Base-by-base conservation (phyloP, 2,888 invertebrate species). In the Hyposoter didymator region DNA sequence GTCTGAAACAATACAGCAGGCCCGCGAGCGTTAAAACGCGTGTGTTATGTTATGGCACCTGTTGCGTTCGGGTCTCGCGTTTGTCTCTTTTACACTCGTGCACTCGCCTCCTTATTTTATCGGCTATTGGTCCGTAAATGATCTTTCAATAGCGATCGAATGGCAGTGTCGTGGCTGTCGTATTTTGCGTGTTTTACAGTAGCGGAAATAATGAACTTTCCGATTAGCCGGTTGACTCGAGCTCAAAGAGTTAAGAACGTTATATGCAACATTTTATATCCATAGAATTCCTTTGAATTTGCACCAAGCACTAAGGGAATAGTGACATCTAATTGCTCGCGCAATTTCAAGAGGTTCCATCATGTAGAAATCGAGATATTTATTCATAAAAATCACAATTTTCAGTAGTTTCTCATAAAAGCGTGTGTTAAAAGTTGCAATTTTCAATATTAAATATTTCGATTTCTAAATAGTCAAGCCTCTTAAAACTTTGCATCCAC, bases 1-100 rank as follows among this genome's bases (percentile, higher is more conserved):
- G 94, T 98, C 98, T 98, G 94, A 12, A 94, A 94, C 87, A 82
- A 87, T 78, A 82, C 72, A 69, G 52, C 49, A 74, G 64, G 82
- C 59, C 49, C 52, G 73, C 39, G 74, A 64, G 45, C 66, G 45
- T 74, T 74, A 81, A 74, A 78, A 75, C 69, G 45, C 64, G 55
- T 81, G 28, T 69, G 67, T 81, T 43, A 19, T 35, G 39, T 19
- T 7, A 39, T 66, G n/a, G 10, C 66, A 66, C 66, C 66, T 66
- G 66, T 66, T 66, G 66, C 66, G 19, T 39, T 66, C 66, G 17
- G 39, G 45, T 28, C 67, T 22, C 52, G 52, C 55, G 35, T 73
- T 73, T 73, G 55, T 73, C 55, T 55, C 73, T 35, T 39, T 52
- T 19, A 55, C 73, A 32, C 52, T 12, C 19, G 14, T n/a, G 39